A percentile compares a stretch with the other conserved stretches of the same genome.
These are phyloP conservation scores for Chromis chromis DNA, from an alignment of 2,797 vertebrate genomes.

Conservation along the genomic window DNA sequence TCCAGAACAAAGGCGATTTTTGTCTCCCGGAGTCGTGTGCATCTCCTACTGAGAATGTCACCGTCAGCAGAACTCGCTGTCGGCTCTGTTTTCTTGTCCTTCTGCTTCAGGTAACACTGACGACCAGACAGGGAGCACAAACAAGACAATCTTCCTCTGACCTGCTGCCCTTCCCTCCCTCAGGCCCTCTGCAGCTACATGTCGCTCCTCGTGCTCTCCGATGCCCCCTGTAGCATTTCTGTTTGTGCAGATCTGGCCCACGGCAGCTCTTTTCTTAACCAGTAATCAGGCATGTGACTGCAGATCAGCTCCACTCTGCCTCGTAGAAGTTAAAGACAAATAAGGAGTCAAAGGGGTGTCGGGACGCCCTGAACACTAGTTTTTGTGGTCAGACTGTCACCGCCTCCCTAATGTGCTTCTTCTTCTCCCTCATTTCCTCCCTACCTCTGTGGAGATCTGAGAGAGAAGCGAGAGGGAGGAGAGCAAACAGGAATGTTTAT, in stretches of 20 bases:
- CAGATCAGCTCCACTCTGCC: conserved; percentile 36
- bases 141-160: conserved; percentile 1
- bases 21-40: no score
- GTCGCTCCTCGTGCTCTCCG: neutral
- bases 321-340: conserved; percentile 22
- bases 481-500: conserved; percentile 50
- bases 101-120: conserved; percentile 12
- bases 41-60: neutral
- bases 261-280: conserved; percentile 23
- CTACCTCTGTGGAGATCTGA: conserved; percentile 44
- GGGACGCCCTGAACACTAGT: conserved; percentile 16
- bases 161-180: neutral
- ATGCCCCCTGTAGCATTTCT: conserved; percentile 4
- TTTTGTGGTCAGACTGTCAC: conserved; percentile 44
- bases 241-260: conserved; percentile 10
- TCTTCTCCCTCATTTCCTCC: conserved; percentile 14
- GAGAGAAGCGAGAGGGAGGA: conserved; percentile 63
- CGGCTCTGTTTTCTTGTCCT: neutral
- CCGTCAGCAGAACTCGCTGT: conserved; percentile 1
- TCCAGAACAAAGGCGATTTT: conserved; percentile 2
- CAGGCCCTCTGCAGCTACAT: neutral
- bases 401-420: conserved; percentile 27
- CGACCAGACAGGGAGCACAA: conserved; percentile 11
- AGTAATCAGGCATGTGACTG: conserved; percentile 53
- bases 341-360: conserved; percentile 5